Conservation (phyloP, 2,888 invertebrate genomes). For the Gandaritis pyraliata region DNA sequence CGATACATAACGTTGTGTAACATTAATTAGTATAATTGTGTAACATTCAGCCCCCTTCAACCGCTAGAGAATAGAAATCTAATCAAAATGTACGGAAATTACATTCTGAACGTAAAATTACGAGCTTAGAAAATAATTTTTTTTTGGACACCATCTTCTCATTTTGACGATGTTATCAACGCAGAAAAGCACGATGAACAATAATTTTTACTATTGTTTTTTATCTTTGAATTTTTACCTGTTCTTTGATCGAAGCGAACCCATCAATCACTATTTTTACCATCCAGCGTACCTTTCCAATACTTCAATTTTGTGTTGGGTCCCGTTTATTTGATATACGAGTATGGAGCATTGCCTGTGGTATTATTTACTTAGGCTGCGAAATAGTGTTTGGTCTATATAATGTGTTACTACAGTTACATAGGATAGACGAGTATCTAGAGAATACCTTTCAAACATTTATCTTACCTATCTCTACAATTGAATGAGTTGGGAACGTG, state of each 20-base stretch:
- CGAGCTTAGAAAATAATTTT: no score
- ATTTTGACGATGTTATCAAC: no score
- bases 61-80: no score
- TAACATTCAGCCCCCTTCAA: neutral
- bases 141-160: no score
- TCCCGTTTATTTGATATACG: slow-evolving; percentile 38
- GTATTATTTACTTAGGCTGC: slow-evolving; percentile 2
- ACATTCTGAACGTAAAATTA: no score
- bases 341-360: slow-evolving; percentile 9
- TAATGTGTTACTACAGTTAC: neutral
- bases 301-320: slow-evolving; percentile 36
- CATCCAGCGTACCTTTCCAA: slow-evolving; percentile 25
- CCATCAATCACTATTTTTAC: slow-evolving; percentile 34
- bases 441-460: slow-evolving; percentile 2
- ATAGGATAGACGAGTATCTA: neutral
- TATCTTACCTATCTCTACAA: no score
- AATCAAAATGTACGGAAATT: no score
- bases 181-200: no score
- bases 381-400: slow-evolving; percentile 4
- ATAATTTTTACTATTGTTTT: no score
- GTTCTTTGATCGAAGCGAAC: slow-evolving; percentile 13
- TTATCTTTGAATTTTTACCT: neutral
- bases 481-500: no score
- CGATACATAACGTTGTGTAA: no score
- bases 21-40: no score